Evolutionary conservation across 2,797 vertebrate species (phyloP), one percentile per base, ranked within the genome.

Genomic region (Poeciliopsis paucimaculata): DNA sequence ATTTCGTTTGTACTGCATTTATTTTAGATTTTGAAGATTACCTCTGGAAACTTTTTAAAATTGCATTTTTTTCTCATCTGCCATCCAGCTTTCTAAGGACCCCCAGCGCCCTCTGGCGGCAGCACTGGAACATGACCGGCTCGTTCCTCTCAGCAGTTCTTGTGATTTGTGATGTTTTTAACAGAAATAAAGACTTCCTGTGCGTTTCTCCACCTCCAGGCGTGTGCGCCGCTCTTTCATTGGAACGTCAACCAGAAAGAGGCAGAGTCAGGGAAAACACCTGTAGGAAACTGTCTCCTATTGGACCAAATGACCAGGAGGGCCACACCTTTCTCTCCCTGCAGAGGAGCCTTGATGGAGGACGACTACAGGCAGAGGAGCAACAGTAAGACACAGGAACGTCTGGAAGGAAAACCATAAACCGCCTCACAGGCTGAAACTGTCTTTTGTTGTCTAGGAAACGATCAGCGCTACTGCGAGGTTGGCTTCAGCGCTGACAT

Each of bases 381-480:
- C 0, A 76, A 78, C 75, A 71, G 84, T 88, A 64, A 81, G 83
- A 49, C 9, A 10, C 31, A 16, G 4, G 3, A 9, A 43, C 1
- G 3, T 41, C 34, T 68, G 18, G 39, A 70, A 26, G 66, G 66
- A 70, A 26, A 70, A 23, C 39, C 20, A 12, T 13, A 70, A 70
- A 26, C 20, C 11, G 3, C 10, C 64, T 68, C 20, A 70, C 12
- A 70, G 9, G 28, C 43, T 74, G 2, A 79, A 16, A 16, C 60
- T 53, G 2, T 55, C 4, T 77, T 9, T 75, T 2, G n/a, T 80
- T 76, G 31, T 11, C 28, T 53, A 88, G 87, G 46, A 74, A 72
- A 86, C 0, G 84, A 88, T 76, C 82, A 82, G 62, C 82, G 87
- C 5, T 88, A 84, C 76, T 88, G 87, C 55, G 84, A 86, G 77